Evolutionary conservation across 2,797 vertebrate species (phyloP), one percentile per base, ranked within the genome.

Genomic region (Gila robusta): DNA sequence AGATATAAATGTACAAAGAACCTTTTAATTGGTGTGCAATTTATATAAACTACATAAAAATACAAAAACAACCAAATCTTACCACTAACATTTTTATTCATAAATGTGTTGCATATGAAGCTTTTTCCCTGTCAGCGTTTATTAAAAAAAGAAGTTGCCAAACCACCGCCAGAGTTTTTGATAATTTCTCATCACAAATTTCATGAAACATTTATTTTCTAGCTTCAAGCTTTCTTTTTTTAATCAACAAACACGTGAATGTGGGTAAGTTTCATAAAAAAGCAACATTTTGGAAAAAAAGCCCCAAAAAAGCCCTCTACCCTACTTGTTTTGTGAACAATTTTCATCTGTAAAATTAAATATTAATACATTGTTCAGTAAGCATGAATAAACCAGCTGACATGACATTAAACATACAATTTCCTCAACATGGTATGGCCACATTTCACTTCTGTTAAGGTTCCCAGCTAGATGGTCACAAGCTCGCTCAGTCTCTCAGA

Each of bases 301-400:
- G 17, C 49, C 28, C 28, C 28, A 32, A 32, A 32, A 32, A 32
- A 32, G 28, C 28, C 28, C 28, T 2, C 28, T 32, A 1, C 35
- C 35, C 35, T 4, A n/a, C n/a, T n/a, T n/a, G n/a, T 35, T 35
- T 35, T 64, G 2, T 2, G 5, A 71, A 41, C 69, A 7, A 8
- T 4, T 71, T 72, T 4, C 23, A 17, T 72, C 70, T 9, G n/a
- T 28, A 47, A 17, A 66, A 32, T 32, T 14, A 0, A 62, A 47
- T 47, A 1, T 4, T 0, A 44, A 26, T 72, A 0, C 0, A 5
- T 17, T 32, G n/a, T 9, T 28, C 5, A 1, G 26, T 19, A 4
- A 74, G 49, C 26, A 21, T 21, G 44, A 47, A 32, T 12, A 70
- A 39, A 37, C 4, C 16, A 9, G 41, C 71, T 73, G n/a, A 73